These are phyloP conservation scores for Stomatorhinus ivindoensis DNA, from an alignment of 2,113 vertebrate species.

Conservation along the genomic window DNA sequence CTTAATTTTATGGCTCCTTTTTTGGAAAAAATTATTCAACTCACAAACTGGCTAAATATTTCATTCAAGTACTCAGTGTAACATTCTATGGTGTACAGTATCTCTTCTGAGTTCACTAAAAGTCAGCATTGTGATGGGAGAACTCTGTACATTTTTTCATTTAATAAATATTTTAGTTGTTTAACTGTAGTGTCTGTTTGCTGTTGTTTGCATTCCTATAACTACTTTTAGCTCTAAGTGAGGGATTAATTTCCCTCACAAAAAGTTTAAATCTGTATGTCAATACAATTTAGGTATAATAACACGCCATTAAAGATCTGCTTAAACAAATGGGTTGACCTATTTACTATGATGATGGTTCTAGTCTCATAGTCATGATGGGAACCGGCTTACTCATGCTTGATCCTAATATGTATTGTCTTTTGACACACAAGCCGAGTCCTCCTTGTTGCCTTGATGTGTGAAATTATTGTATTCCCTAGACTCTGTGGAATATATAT, in stretches of 20 bases:
- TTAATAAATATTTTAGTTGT: slow-evolving; percentile 64
- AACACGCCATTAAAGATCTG: background rate
- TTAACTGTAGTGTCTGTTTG: slow-evolving; percentile 35
- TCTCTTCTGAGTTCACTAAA: slow-evolving; percentile 41
- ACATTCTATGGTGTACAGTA: background rate
- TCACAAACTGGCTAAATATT: slow-evolving; percentile 3
- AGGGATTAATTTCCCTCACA: background rate
- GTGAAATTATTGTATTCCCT: background rate
- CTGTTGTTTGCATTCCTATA: background rate
- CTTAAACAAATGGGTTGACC: background rate
- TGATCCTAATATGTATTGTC: background rate
- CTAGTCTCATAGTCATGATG: background rate
- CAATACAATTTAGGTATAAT: background rate
- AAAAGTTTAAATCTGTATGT: background rate
- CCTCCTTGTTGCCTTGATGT: background rate
- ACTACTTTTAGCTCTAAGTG: background rate
- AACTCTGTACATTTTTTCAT: slow-evolving; percentile 50
- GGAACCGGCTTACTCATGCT: background rate
- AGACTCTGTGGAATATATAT: background rate
- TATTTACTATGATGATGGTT: background rate
- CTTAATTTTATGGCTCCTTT: slow-evolving; percentile 13
- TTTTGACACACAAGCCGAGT: background rate
- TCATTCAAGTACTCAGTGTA: slow-evolving; percentile 24
- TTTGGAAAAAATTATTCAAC: background rate
- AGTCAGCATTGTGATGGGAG: slow-evolving; percentile 56